Conservation (phyloP, 2,888 invertebrate species). For the Thereva unica region DNA sequence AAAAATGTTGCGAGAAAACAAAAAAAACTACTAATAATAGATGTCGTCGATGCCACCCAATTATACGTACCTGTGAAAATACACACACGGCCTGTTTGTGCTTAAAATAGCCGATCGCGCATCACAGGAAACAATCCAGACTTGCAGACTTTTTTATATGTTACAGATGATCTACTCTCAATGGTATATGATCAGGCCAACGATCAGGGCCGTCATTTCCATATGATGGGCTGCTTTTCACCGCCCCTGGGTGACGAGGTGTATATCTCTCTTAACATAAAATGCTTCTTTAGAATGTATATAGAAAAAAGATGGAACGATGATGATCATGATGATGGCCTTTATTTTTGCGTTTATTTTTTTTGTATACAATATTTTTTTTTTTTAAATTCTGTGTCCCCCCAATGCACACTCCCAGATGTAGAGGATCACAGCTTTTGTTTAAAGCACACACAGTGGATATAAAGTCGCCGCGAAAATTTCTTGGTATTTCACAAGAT, state of each 20-base stretch:
- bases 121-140: slow-evolving; percentile 24
- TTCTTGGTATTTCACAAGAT: neutral
- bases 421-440: slow-evolving; percentile 4
- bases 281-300: too few relatives aligned
- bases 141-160: slow-evolving; percentile 5
- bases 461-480: slow-evolving; percentile 5
- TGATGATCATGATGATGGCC: too few relatives aligned
- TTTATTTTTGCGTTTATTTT: neutral
- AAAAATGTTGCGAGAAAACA: neutral
- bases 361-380: neutral
- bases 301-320: too few relatives aligned
- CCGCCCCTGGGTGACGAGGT: too few relatives aligned
- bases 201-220: too few relatives aligned
- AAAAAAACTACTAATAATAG: neutral
- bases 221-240: too few relatives aligned
- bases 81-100: neutral
- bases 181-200: neutral
- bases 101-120: neutral
- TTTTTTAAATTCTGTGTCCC: neutral
- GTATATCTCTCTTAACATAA: too few relatives aligned
- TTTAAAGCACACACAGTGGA: neutral
- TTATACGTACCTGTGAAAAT: neutral
- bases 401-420: slow-evolving; percentile 4
- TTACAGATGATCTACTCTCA: slow-evolving; percentile 20
- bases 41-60: neutral